Conservation (phyloP, 2,797 vertebrate genomes). For the Lacerta viridis region DNA sequence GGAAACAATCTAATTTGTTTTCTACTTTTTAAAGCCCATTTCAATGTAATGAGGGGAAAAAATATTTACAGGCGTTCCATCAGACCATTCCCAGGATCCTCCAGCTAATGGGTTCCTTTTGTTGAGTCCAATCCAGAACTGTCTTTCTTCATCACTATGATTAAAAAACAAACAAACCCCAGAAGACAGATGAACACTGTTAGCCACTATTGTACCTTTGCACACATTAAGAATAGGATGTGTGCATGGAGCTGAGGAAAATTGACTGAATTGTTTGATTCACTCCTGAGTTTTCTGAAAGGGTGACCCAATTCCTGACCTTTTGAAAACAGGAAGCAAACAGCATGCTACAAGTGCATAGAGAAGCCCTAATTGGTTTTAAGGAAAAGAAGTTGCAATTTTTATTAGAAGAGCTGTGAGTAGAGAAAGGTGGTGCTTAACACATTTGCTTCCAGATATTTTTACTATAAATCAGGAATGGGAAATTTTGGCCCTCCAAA, state of each 20-base stretch:
- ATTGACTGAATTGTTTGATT: neutral
- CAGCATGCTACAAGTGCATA: neutral
- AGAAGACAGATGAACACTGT: neutral
- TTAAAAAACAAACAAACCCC: slow-evolving; percentile 57
- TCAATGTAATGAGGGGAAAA: neutral
- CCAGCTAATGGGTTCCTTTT: slow-evolving; percentile 87
- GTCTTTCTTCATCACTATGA: slow-evolving; percentile 85
- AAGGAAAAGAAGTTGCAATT: neutral
- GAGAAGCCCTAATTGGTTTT: neutral
- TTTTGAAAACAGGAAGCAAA: neutral
- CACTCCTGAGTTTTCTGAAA: neutral
- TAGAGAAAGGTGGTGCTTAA: neutral
- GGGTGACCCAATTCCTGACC: neutral
- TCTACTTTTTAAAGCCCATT: neutral
- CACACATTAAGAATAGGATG: neutral
- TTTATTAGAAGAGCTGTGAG: neutral
- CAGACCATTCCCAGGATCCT: slow-evolving; percentile 93
- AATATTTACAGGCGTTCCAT: slow-evolving; percentile 88
- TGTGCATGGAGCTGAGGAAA: neutral
- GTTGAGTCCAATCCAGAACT: slow-evolving; percentile 97
- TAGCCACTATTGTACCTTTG: neutral
- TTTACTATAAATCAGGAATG: neutral
- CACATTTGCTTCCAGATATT: neutral
- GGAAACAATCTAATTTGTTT: neutral
- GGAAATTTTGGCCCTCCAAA: no score